phyloP scores from a whole-genome alignment of 2,797 vertebrate genomes.

The Poeciliopsis paucimaculata region DNA sequence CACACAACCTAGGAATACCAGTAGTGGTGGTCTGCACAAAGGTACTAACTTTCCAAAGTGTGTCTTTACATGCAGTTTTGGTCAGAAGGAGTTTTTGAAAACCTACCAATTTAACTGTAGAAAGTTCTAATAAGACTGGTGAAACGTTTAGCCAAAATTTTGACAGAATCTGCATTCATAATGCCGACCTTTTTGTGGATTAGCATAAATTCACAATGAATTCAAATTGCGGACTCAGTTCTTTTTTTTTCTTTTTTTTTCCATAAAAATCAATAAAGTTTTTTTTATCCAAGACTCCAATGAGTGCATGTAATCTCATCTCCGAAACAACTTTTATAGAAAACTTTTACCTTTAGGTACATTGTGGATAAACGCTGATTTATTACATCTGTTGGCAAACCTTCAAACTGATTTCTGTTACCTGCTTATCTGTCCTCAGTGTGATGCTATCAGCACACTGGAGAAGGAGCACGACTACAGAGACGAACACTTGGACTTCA shows the following conservation, averaged over 20 bases:
- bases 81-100: not conserved
- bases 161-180: not conserved
- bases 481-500: slow-evolving; percentile 98
- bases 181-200: not conserved
- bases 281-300: not conserved
- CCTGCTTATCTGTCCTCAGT: slow-evolving; percentile 76
- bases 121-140: not conserved
- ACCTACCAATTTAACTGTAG: not conserved
- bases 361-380: not conserved
- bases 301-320: not conserved
- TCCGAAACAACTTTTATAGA: not conserved
- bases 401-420: slow-evolving; percentile 10
- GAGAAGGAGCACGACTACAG: slow-evolving; percentile 99
- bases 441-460: slow-evolving; percentile 94
- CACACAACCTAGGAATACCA: slow-evolving; percentile 96
- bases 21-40: slow-evolving; percentile 97
- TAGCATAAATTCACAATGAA: not conserved
- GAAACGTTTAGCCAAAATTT: not conserved
- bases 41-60: slow-evolving; percentile 72
- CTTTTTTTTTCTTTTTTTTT: not conserved
- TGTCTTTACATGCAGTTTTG: not conserved
- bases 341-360: not conserved
- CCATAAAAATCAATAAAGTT: not conserved
- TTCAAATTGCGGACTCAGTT: not conserved
- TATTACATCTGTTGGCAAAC: not conserved